Percentiles rank a stretch among this genome's conserved stretches.
Conservation (phyloP, 2,888 invertebrate genomes). For the Epinotia demarniana region DNA sequence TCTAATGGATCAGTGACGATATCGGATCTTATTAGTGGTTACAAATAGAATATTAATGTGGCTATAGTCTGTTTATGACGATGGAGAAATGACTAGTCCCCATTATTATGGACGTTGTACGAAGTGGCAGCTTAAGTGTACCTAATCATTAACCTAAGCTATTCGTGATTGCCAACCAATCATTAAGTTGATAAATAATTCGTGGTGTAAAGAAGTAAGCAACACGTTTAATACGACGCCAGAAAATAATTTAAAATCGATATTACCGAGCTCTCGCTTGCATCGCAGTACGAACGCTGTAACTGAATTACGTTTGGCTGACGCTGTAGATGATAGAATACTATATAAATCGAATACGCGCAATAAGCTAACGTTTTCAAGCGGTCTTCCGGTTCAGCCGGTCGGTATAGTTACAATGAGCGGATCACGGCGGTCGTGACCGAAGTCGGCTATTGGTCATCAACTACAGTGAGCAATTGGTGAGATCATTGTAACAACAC, state of each 20-base stretch:
- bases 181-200: too few relatives aligned
- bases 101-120: too few relatives aligned
- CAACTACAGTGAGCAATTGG: conserved; percentile 72
- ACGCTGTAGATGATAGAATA: conserved; percentile 14
- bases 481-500: conserved; percentile 73
- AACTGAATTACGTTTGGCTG: conserved; percentile 23
- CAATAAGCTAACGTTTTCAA: conserved; percentile 28
- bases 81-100: too few relatives aligned
- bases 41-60: too few relatives aligned
- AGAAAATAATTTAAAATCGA: too few relatives aligned
- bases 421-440: conserved; percentile 57
- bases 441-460: conserved; percentile 72
- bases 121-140: too few relatives aligned
- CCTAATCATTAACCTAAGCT: too few relatives aligned
- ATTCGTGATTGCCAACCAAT: too few relatives aligned
- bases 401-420: conserved; percentile 37
- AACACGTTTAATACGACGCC: too few relatives aligned
- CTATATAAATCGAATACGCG: conserved; percentile 2
- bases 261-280: neutral
- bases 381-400: conserved; percentile 43
- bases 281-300: conserved; percentile 13
- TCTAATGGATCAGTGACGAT: neutral
- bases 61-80: too few relatives aligned
- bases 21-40: neutral
- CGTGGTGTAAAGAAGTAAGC: too few relatives aligned